Conservation (phyloP, 2,888 invertebrate species). For the Petrolisthes manimaculis region DNA sequence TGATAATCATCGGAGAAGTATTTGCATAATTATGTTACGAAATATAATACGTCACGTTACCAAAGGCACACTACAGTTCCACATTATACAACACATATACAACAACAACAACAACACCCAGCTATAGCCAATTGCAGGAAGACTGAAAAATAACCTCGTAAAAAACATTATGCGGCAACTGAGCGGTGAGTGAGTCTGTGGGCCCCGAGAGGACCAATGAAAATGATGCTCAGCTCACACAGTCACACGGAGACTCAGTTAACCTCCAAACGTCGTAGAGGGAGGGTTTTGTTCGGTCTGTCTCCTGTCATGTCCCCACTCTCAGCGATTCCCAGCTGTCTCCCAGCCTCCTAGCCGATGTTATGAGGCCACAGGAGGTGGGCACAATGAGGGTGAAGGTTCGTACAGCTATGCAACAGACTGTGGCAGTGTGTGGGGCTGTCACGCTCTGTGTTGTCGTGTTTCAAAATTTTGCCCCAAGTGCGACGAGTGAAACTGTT, state of each 20-base stretch:
- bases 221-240: neutral
- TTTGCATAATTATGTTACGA: no score
- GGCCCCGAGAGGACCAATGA: neutral
- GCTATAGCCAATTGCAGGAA: no score
- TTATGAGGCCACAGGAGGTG: slow-evolving; percentile 52
- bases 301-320: neutral
- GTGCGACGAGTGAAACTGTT: neutral
- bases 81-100: no score
- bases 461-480: slow-evolving; percentile 41
- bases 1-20: no score
- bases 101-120: no score
- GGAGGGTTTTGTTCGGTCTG: neutral
- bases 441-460: slow-evolving; percentile 48
- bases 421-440: slow-evolving; percentile 27
- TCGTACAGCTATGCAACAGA: slow-evolving; percentile 43
- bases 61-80: no score
- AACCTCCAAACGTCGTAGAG: neutral
- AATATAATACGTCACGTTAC: no score
- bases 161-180: neutral
- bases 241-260: no score
- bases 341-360: slow-evolving; percentile 14
- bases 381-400: slow-evolving; percentile 61
- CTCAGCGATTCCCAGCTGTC: neutral
- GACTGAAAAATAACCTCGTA: no score
- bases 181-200: neutral